Evolutionary conservation across 64 coral and sea anemone genomes (phyloP).

Genomic region (Dendronephthya gigantea): DNA sequence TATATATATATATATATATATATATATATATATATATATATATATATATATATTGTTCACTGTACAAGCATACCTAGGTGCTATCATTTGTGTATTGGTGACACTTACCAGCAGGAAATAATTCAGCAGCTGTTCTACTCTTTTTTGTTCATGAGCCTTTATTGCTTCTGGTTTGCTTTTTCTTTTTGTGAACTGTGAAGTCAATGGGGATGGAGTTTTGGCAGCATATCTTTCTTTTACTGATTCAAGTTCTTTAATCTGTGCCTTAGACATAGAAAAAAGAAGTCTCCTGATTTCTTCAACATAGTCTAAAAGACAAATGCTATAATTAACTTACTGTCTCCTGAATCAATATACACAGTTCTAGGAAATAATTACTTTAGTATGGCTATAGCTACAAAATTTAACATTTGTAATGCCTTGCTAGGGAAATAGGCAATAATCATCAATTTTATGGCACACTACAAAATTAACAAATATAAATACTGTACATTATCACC

Average conservation of each 20-base stretch:
- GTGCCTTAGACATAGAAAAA: neutral
- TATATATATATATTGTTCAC: too few relatives aligned
- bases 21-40: too few relatives aligned
- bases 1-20: too few relatives aligned
- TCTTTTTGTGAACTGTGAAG: neutral
- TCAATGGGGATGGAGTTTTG: neutral
- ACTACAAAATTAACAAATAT: too few relatives aligned
- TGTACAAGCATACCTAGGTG: too few relatives aligned
- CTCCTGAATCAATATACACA: too few relatives aligned
- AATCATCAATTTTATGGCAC: too few relatives aligned
- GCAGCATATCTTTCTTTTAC: neutral
- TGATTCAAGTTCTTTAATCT: neutral
- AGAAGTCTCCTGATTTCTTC: neutral
- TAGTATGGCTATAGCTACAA: too few relatives aligned
- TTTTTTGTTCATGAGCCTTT: neutral
- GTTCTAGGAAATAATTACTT: too few relatives aligned
- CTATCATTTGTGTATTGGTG: neutral
- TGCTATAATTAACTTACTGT: too few relatives aligned
- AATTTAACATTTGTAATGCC: too few relatives aligned
- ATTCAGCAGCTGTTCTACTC: neutral
- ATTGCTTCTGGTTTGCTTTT: neutral
- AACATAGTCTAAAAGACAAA: neutral
- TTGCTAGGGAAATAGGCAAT: too few relatives aligned
- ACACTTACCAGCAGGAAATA: neutral
- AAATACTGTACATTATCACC: neutral